Evolutionary conservation across 1,140 invertebrate genomes (phyloP), one percentile per base, ranked within the genome.

Genomic region (Centruroides vittatus): DNA sequence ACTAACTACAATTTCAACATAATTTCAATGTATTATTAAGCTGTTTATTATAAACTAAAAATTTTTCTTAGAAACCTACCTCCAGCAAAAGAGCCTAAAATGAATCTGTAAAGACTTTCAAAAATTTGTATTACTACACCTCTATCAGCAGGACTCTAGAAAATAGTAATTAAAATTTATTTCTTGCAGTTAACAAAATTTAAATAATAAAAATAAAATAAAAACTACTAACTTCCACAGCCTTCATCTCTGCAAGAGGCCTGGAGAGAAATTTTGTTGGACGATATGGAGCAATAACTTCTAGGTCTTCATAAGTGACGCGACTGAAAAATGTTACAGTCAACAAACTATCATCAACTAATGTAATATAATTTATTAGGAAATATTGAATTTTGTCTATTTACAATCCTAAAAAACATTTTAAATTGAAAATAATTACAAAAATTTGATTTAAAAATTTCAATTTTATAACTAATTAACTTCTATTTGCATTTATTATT

Each of bases 221-320:
- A 53, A 53, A 23, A 53, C 8, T 2, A 34, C 51, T 36, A 78
- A 88, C 86, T 71, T 86, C 84, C 41, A 95, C 92, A 48, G 90
- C 89, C 75, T 93, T 93, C 61, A 93, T 85, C 79, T 93, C 89
- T 10, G 89, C 88, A 63, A 94, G 78, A 68, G 89, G 80, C 70
- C 84, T 84, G 2, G 84, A 93, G 60, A 91, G 89, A 76, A 89
- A 86, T 75, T 89, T 93, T 75, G 91, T 93, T 76, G 93, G 93
- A 75, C 94, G 89, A 75, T 95, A 91, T 3, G 96, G 95, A 59
- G 95, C 92, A 68, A 99, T 92, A 58, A 83, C 80, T 76, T 91
- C 88, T 59, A 99, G 79, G 76, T 99, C 96, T 72, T 85, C 87
- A 76, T 93, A 96, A 23, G 89, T 82, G 67, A 98, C 86, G 71